Conservation (phyloP, 2,888 invertebrate species). For the Ceriagrion tenellum region DNA sequence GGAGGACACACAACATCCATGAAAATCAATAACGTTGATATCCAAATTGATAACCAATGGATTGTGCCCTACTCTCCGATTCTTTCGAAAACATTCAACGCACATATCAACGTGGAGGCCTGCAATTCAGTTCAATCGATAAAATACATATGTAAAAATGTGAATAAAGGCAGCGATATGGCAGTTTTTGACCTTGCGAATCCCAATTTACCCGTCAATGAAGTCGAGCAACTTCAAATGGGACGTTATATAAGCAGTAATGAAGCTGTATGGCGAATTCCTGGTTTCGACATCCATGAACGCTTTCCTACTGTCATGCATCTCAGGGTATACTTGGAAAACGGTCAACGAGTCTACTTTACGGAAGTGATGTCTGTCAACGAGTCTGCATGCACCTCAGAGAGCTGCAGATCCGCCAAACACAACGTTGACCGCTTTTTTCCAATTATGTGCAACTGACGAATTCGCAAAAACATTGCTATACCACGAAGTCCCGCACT, state of each 20-base stretch:
- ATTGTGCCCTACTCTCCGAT: no score
- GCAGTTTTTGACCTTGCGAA: background rate
- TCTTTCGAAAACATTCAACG: background rate
- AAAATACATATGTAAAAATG: constrained; percentile 77
- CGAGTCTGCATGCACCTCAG: no score
- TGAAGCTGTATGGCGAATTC: constrained; percentile 74
- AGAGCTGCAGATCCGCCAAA: no score
- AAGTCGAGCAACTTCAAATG: constrained; percentile 74
- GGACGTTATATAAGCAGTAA: constrained; percentile 73
- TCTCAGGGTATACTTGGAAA: constrained; percentile 73
- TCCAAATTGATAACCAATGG: no score
- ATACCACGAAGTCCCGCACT: no score
- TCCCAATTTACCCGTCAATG: constrained; percentile 70
- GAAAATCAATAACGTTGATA: background rate
- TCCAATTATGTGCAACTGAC: no score
- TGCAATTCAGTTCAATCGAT: constrained; percentile 77
- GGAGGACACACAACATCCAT: background rate
- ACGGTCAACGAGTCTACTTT: no score
- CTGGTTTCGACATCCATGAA: constrained; percentile 74
- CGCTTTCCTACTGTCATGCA: constrained; percentile 73
- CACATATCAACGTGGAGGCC: constrained; percentile 77
- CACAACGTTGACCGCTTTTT: no score
- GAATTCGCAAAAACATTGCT: no score
- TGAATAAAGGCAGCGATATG: constrained; percentile 76
- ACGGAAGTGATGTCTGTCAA: no score